phyloP scores from a whole-genome alignment of 2,113 vertebrate species.

The Zeus faber region DNA sequence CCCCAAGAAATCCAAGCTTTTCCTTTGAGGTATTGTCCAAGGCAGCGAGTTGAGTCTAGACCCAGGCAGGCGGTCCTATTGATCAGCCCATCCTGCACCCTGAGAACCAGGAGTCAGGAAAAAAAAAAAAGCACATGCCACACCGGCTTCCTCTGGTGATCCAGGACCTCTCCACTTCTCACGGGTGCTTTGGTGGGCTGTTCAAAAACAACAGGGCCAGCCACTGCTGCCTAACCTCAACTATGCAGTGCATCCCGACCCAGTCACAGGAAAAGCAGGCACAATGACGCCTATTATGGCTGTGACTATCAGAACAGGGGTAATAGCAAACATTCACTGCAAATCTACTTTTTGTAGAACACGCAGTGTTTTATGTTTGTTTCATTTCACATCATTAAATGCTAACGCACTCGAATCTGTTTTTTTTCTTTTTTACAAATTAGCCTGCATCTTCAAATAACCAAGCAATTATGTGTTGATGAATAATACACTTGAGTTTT shows the following conservation, averaged over 20 bases:
- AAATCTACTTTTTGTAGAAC: background rate
- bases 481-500: too few relatives aligned
- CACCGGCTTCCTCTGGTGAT: constrained; percentile 29
- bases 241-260: constrained; percentile 27
- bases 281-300: constrained; percentile 28
- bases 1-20: constrained; percentile 60
- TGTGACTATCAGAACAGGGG: constrained; percentile 2
- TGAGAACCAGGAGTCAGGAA: constrained; percentile 39
- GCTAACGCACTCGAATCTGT: too few relatives aligned
- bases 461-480: too few relatives aligned
- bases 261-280: constrained; percentile 33
- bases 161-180: constrained; percentile 48
- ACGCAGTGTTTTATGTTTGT: constrained; percentile 3
- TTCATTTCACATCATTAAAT: too few relatives aligned
- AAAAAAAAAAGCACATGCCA: constrained; percentile 19
- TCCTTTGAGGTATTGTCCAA: constrained; percentile 62
- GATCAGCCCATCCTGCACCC: constrained; percentile 39
- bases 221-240: constrained; percentile 35
- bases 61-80: constrained; percentile 35
- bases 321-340: background rate
- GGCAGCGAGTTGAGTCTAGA: constrained; percentile 45
- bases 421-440: too few relatives aligned
- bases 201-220: constrained; percentile 37
- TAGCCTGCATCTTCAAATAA: too few relatives aligned
- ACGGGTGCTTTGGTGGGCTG: constrained; percentile 33